Conservation (phyloP, 2,113 vertebrate genomes). For the Pluvianellus socialis region DNA sequence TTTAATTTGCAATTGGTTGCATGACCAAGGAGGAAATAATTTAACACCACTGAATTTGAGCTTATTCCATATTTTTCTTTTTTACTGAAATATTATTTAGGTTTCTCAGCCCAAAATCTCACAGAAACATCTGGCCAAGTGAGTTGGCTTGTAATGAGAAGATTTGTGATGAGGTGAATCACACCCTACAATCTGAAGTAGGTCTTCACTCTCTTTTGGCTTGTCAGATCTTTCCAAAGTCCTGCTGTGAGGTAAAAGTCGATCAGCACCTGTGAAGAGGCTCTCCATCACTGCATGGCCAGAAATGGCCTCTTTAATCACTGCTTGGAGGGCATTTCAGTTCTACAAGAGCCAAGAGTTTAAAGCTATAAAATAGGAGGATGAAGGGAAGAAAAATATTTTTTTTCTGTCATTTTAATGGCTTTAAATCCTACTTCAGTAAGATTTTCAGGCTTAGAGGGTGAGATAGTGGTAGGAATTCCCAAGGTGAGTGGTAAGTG, state of each 20-base stretch:
- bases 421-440: background rate
- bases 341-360: background rate
- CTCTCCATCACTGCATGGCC: background rate
- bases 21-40: background rate
- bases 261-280: background rate
- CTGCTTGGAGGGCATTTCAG: background rate
- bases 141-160: background rate
- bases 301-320: background rate
- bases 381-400: background rate
- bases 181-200: background rate
- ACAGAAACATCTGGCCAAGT: background rate
- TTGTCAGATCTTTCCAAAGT: background rate
- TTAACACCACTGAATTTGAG: background rate
- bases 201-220: background rate
- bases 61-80: background rate
- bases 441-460: background rate
- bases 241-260: background rate
- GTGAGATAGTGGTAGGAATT: background rate
- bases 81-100: background rate
- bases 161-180: background rate
- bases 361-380: background rate
- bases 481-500: background rate
- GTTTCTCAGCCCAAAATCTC: background rate
- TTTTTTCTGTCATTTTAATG: background rate
- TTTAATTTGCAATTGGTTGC: background rate